Evolutionary conservation across 2,797 vertebrate species (phyloP).

Genomic region (Hypotaenidia philippensis): DNA sequence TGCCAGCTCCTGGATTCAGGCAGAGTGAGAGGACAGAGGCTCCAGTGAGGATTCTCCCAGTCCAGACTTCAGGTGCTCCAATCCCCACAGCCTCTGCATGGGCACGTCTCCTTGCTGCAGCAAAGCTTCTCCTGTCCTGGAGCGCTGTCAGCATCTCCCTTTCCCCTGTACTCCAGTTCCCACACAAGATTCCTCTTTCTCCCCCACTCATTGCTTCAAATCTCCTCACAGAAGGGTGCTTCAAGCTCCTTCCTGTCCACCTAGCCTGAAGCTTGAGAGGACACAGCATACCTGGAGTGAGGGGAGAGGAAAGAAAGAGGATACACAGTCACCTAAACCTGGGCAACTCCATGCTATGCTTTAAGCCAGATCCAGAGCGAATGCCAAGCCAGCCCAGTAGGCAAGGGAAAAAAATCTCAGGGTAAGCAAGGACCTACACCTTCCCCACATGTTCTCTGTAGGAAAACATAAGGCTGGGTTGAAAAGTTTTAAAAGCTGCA

Average conservation of each 20-base stretch:
- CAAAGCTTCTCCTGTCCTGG: neutral
- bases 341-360: neutral
- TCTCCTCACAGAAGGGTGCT: neutral
- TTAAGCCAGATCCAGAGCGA: neutral
- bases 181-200: neutral
- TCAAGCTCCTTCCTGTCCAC: neutral
- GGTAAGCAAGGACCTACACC: neutral
- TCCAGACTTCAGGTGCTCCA: neutral
- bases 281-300: neutral
- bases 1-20: rapidly evolving
- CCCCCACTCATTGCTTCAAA: neutral
- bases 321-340: neutral
- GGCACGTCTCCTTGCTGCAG: neutral
- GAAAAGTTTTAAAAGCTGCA: conserved; percentile 30
- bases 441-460: neutral
- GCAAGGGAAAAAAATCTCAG: neutral
- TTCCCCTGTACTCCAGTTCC: neutral
- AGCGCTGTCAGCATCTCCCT: rapidly evolving
- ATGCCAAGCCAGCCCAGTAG: neutral
- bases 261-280: neutral
- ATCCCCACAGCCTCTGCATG: rapidly evolving
- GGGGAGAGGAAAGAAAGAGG: neutral
- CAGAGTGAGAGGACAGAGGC: rapidly evolving
- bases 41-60: rapidly evolving
- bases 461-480: neutral